phyloP scores from a whole-genome alignment of 2,797 vertebrate genomes.

The Pantherophis alleghaniensis region DNA sequence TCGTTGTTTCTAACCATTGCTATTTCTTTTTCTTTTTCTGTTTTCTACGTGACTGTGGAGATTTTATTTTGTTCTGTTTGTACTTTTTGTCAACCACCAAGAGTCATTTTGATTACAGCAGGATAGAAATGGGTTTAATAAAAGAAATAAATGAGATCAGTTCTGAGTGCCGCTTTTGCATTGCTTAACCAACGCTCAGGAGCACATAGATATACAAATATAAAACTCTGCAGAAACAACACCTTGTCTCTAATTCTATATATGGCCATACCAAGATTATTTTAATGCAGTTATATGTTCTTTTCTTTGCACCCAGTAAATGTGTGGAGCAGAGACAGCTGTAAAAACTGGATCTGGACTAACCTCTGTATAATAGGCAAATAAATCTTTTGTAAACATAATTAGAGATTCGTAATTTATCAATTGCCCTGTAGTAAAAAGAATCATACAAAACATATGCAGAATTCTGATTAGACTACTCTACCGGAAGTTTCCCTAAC shows the following conservation, averaged over 20 bases:
- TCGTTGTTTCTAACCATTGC: neutral
- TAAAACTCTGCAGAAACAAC: neutral
- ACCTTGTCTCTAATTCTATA: neutral
- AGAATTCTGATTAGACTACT: neutral
- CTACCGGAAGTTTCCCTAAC: no score
- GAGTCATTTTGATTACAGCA: neutral
- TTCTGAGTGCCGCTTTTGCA: neutral
- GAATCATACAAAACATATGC: neutral
- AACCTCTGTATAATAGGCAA: neutral
- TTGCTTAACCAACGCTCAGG: neutral
- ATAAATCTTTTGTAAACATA: neutral
- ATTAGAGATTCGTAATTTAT: neutral
- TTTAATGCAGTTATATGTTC: neutral
- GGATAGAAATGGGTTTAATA: neutral
- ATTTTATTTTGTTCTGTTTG: neutral
- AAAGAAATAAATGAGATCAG: neutral
- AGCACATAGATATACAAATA: neutral
- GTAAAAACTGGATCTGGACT: neutral
- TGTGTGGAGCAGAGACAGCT: neutral
- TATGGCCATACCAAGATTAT: neutral
- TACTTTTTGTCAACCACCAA: neutral
- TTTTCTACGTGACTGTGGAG: neutral
- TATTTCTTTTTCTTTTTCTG: neutral
- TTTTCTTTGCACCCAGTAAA: neutral
- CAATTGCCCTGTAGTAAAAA: neutral